Evolutionary conservation across 2,888 invertebrate genomes (phyloP).

Genomic region (Xanthia icteritia): DNA sequence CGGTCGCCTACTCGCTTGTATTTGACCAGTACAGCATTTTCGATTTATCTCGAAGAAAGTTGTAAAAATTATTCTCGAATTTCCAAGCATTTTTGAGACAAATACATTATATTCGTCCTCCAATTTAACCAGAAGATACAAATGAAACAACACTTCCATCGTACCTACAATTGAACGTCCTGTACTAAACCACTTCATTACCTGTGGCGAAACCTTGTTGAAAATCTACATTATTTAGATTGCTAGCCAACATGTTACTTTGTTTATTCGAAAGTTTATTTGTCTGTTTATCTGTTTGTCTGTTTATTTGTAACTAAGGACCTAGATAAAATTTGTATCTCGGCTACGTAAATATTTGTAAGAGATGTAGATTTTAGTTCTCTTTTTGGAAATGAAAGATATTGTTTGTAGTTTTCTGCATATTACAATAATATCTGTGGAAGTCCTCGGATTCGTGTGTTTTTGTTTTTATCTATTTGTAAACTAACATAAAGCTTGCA

Average conservation of each 20-base stretch:
- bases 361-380: constrained; percentile 6
- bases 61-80: too few species aligned
- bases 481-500: neutral
- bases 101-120: neutral
- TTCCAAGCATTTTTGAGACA: too few species aligned
- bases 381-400: constrained; percentile 1
- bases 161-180: constrained; percentile 18
- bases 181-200: constrained; percentile 56
- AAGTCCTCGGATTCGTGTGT: neutral
- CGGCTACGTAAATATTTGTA: constrained; percentile 32
- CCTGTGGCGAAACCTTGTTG: constrained; percentile 36
- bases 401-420: neutral
- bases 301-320: constrained; percentile 29
- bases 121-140: neutral
- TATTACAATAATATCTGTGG: neutral
- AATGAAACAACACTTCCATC: constrained; percentile 17
- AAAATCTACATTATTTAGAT: constrained; percentile 59
- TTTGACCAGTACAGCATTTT: too few species aligned
- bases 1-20: too few species aligned
- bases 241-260: constrained; percentile 37
- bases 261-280: constrained; percentile 41
- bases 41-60: too few species aligned
- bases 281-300: constrained; percentile 47
- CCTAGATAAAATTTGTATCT: constrained; percentile 15
- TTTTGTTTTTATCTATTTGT: neutral